Percentiles rank a stretch among this genome's conserved stretches.
phyloP scores from a whole-genome alignment of 1,140 invertebrate genomes.

The Chrysoperla carnea region DNA sequence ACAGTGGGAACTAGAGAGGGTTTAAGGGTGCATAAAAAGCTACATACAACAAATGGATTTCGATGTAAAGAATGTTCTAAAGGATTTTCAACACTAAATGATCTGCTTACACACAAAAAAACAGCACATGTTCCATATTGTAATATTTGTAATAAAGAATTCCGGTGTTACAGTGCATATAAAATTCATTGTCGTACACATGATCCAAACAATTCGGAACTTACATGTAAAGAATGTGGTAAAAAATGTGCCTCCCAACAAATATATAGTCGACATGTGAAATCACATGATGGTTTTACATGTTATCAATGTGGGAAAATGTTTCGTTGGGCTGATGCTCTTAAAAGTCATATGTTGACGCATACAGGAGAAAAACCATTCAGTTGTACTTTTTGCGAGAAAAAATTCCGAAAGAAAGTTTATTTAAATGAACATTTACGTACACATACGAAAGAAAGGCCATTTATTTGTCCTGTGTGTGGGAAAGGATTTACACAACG shows the following conservation, averaged over 20 bases:
- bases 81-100: conserved; percentile 14
- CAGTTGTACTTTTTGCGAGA: conserved; percentile 30
- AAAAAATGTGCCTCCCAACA: no score
- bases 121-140: conserved; percentile 6
- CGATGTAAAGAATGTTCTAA: conserved; percentile 21
- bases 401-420: conserved; percentile 26
- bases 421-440: conserved; percentile 23
- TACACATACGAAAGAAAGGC: conserved; percentile 19
- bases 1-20: no score
- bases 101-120: conserved; percentile 24
- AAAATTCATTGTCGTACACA: conserved; percentile 14
- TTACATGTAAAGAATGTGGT: no score
- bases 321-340: conserved; percentile 6
- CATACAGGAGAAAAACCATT: conserved; percentile 32
- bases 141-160: conserved; percentile 25
- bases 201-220: conserved; percentile 6
- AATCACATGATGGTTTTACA: no score
- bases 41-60: no score
- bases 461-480: conserved; percentile 25
- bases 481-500: conserved; percentile 29
- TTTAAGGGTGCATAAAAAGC: no score
- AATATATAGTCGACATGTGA: no score
- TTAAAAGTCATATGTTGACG: conserved; percentile 29
- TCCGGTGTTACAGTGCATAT: conserved; percentile 14
- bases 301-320: conserved; percentile 21